A percentile compares a stretch with the other conserved stretches of the same genome.
Evolutionary conservation across 2,113 vertebrate genomes (phyloP).

Genomic region (Isurus oxyrinchus): DNA sequence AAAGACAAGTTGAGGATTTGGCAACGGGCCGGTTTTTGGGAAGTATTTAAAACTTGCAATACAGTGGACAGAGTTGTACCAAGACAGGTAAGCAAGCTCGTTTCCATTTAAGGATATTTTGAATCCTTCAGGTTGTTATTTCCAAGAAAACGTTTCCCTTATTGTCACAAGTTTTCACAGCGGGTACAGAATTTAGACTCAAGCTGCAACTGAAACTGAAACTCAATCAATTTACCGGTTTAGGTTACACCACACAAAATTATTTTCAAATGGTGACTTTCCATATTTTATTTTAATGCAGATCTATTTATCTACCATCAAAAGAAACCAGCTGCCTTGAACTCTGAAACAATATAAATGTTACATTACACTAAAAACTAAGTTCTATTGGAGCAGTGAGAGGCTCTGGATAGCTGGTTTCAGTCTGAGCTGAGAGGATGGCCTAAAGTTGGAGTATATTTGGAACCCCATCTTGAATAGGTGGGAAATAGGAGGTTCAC

Average conservation of each 20-base stretch:
- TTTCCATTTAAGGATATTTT: neutral
- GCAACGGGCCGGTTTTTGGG: neutral
- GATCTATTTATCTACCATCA: neutral
- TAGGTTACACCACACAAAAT: neutral
- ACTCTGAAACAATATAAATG: neutral
- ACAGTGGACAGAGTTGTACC: neutral
- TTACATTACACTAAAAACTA: neutral
- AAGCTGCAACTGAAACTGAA: neutral
- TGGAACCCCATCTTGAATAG: neutral
- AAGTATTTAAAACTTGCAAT: neutral
- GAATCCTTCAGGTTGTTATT: neutral
- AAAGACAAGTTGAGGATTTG: neutral
- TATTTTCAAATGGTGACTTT: neutral
- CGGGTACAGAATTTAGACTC: neutral
- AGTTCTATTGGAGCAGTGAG: neutral
- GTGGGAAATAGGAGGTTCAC: neutral
- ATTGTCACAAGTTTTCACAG: neutral
- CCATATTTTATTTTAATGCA: neutral
- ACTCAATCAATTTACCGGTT: conserved; percentile 4
- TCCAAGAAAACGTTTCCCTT: neutral
- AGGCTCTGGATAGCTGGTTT: neutral
- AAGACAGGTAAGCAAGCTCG: neutral
- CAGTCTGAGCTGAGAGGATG: neutral
- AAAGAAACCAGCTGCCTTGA: neutral
- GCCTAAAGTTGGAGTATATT: neutral